phyloP scores from a whole-genome alignment of 1,140 invertebrate genomes.

The Bombus ignitus region DNA sequence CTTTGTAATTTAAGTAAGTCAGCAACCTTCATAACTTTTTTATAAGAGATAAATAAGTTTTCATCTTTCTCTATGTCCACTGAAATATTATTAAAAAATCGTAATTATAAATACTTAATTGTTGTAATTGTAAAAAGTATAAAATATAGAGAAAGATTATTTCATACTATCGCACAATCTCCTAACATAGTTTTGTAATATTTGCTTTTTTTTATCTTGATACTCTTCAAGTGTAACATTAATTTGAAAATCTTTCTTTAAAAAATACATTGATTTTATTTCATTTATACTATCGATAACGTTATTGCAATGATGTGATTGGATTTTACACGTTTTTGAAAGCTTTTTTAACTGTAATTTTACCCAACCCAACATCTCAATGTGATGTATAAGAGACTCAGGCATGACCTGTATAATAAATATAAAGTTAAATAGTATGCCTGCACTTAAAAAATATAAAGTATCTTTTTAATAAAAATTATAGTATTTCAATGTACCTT shows the following conservation, averaged over 20 bases:
- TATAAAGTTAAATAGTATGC: constrained; percentile 11
- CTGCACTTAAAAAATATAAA: background rate
- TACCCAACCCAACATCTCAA: constrained; percentile 64
- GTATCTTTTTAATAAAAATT: background rate
- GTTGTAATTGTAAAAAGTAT: constrained; percentile 1
- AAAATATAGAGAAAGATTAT: constrained; percentile 3
- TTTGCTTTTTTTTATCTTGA: constrained; percentile 56
- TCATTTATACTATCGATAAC: constrained; percentile 56
- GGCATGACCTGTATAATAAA: constrained; percentile 50
- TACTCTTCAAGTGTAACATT: constrained; percentile 59
- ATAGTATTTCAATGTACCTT: constrained; percentile 60
- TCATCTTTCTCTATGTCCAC: background rate
- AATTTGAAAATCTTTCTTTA: constrained; percentile 71
- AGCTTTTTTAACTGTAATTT: constrained; percentile 62
- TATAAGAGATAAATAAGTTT: constrained; percentile 24
- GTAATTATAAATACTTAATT: constrained; percentile 7
- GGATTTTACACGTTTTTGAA: constrained; percentile 23
- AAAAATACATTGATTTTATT: constrained; percentile 62
- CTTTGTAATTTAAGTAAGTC: constrained; percentile 60
- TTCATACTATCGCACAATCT: constrained; percentile 59
- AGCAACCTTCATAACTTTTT: constrained; percentile 65
- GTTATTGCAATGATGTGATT: constrained; percentile 39
- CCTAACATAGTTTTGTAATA: constrained; percentile 63
- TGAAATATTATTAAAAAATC: constrained; percentile 39
- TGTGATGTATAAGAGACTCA: constrained; percentile 50